Percentiles rank a stretch among this genome's conserved stretches.
phyloP scores from a whole-genome alignment of 2,113 vertebrate species.

The Hemibagrus wyckioides region DNA sequence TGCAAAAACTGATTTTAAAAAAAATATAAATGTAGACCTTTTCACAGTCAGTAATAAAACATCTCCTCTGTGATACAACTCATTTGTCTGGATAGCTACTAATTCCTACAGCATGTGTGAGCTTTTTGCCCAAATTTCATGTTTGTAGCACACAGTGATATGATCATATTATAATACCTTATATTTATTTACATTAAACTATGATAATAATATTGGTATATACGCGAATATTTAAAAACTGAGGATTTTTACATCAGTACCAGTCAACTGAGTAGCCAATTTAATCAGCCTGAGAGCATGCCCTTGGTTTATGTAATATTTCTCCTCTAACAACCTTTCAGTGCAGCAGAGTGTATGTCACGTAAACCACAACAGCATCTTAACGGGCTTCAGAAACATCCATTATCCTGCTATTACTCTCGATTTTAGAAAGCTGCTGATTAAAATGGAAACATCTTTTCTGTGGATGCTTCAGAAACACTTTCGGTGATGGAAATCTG shows the following conservation, averaged over 20 bases:
- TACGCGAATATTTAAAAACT: background rate
- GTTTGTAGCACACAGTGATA: background rate
- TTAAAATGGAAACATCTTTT: slow-evolving; percentile 4
- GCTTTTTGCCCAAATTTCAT: background rate
- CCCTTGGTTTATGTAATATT: background rate
- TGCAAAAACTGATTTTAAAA: background rate
- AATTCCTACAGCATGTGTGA: background rate
- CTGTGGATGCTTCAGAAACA: slow-evolving; percentile 18
- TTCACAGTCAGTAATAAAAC: background rate
- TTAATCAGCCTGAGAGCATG: background rate
- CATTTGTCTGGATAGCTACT: too few relatives aligned
- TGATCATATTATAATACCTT: background rate
- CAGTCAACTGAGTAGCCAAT: background rate
- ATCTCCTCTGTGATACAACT: background rate
- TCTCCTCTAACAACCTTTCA: background rate
- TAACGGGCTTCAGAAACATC: background rate
- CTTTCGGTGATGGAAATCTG: slow-evolving; percentile 23
- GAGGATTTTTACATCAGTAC: background rate
- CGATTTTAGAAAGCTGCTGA: background rate
- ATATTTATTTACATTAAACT: background rate
- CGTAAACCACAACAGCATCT: background rate
- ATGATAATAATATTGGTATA: background rate
- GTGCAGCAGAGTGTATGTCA: background rate
- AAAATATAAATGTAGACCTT: background rate
- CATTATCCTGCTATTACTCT: background rate